Conservation (phyloP, 2,797 vertebrate genomes). For the Danio jaintianensis region DNA sequence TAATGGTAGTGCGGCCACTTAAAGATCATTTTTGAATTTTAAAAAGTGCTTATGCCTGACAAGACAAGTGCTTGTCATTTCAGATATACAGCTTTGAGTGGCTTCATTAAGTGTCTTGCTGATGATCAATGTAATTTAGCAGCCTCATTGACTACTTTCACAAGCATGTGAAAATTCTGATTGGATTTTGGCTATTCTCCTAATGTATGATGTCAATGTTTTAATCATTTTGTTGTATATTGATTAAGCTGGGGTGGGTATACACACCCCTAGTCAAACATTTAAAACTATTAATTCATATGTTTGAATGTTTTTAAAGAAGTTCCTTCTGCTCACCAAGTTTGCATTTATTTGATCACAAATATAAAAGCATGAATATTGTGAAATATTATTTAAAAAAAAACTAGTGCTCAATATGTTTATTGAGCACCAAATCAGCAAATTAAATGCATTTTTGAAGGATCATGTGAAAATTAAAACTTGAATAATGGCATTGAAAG, state of each 20-base stretch:
- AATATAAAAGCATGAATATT: too few species aligned
- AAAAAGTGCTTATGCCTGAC: slow-evolving; percentile 2
- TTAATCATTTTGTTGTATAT: neutral
- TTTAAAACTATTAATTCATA: too few species aligned
- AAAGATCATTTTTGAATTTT: slow-evolving; percentile 21
- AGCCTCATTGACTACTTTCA: slow-evolving; percentile 2
- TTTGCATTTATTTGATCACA: too few species aligned
- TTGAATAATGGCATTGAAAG: too few species aligned
- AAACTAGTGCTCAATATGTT: too few species aligned
- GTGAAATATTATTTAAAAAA: too few species aligned
- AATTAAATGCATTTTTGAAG: too few species aligned
- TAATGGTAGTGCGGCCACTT: neutral
- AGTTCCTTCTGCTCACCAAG: too few species aligned
- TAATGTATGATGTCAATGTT: neutral
- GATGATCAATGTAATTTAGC: neutral
- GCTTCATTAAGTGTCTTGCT: neutral
- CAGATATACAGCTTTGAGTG: slow-evolving; percentile 4
- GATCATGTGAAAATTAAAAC: too few species aligned
- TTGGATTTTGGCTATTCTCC: neutral
- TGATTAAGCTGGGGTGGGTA: neutral
- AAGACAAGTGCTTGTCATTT: slow-evolving; percentile 27
- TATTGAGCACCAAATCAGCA: too few species aligned
- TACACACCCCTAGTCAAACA: too few species aligned
- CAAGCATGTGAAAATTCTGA: neutral
- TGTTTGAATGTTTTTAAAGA: too few species aligned